phyloP scores from a whole-genome alignment of 2,888 invertebrate species.

The Dasysyrphus tricinctus region DNA sequence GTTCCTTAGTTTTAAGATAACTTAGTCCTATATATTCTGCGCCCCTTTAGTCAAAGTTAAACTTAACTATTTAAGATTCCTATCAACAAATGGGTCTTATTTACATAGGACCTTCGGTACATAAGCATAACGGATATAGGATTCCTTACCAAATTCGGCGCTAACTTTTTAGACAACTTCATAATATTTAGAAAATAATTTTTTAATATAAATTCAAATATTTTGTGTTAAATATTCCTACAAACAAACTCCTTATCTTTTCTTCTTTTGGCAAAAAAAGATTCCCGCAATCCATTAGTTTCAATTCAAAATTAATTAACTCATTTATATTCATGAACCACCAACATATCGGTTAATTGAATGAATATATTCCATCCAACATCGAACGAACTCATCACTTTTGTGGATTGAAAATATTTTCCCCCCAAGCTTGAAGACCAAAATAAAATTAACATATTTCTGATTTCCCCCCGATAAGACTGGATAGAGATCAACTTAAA shows the following conservation, averaged over 20 bases:
- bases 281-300: background rate
- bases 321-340: conserved; percentile 3
- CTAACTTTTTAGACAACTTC: too few relatives aligned
- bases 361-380: conserved; percentile 5
- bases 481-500: conserved; percentile 2
- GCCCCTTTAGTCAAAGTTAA: too few relatives aligned
- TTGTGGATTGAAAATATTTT: background rate
- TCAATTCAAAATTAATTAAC: background rate
- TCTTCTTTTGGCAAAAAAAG: background rate
- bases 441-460: conserved; percentile 17
- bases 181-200: background rate
- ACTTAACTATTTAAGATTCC: too few relatives aligned
- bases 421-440: background rate
- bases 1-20: too few relatives aligned
- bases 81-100: too few relatives aligned
- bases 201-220: background rate
- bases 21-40: too few relatives aligned
- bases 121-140: too few relatives aligned
- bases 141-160: too few relatives aligned
- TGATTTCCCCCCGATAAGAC: background rate
- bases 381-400: background rate
- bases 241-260: background rate
- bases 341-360: background rate
- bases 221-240: background rate
- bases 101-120: too few relatives aligned